These are phyloP conservation scores for Folsomia manolachei DNA, from an alignment of 2,888 invertebrate genomes.

Conservation along the genomic window DNA sequence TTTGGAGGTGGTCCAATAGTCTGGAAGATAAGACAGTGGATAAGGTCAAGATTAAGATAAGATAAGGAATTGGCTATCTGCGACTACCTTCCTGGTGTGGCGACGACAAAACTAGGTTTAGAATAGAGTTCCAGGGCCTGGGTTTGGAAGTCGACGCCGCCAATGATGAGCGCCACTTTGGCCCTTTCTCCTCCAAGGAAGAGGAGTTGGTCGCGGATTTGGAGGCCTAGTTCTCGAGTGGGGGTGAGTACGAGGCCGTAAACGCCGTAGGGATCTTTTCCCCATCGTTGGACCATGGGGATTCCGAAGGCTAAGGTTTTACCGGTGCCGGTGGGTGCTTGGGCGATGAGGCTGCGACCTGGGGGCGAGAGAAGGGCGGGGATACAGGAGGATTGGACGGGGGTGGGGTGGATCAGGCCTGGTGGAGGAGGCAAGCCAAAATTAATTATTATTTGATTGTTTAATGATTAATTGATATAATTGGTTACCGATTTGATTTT, in stretches of 20 bases:
- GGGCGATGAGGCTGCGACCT: conserved; percentile 88
- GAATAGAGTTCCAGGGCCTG: conserved; percentile 80
- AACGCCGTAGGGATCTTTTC: conserved; percentile 93
- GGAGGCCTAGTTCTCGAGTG: conserved; percentile 64
- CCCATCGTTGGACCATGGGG: conserved; percentile 85
- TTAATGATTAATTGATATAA: not conserved
- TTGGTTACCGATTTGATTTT: conserved; percentile 31
- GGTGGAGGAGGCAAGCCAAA: conserved; percentile 9
- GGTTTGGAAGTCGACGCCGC: conserved; percentile 86
- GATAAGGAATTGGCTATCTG: conserved; percentile 5
- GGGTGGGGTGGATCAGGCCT: conserved; percentile 76
- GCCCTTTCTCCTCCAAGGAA: conserved; percentile 84
- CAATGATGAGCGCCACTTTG: conserved; percentile 83
- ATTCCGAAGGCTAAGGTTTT: conserved; percentile 97
- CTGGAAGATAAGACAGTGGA: conserved; percentile 54
- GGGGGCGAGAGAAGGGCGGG: conserved; percentile 64
- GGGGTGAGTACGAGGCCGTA: conserved; percentile 93
- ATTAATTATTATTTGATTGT: not conserved
- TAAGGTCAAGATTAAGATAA: not conserved
- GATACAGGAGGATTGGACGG: conserved; percentile 78
- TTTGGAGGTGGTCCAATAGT: conserved; percentile 85
- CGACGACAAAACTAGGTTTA: conserved; percentile 89
- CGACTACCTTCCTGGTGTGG: conserved; percentile 82
- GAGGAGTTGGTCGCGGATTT: conserved; percentile 93
- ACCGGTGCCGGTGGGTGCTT: conserved; percentile 96